Evolutionary conservation across 2,888 invertebrate genomes (phyloP).

Genomic region (Taphrorychus bicolor): DNA sequence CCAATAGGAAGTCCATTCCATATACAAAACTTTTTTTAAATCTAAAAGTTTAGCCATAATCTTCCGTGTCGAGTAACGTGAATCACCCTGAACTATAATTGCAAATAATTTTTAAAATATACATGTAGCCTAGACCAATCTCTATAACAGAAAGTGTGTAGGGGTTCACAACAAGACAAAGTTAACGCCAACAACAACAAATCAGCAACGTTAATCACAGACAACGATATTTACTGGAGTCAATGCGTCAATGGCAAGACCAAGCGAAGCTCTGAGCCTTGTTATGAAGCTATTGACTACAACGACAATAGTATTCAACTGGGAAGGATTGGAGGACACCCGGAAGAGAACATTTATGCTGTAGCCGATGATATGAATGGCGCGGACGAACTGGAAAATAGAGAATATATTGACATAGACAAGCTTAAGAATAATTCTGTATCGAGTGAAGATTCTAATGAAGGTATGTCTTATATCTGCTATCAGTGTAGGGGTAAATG

Average conservation of each 20-base stretch:
- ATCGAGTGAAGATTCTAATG: conserved; percentile 19
- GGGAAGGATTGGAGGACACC: neutral
- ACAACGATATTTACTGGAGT: conserved; percentile 17
- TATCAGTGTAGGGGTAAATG: no score
- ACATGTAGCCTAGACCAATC: no score
- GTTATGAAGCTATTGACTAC: conserved; percentile 24
- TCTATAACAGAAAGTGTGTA: neutral
- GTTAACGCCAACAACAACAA: neutral
- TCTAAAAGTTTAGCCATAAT: no score
- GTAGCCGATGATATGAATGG: conserved; percentile 1
- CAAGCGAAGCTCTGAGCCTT: neutral
- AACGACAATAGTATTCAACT: conserved; percentile 18
- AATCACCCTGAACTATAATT: no score
- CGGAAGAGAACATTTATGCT: conserved; percentile 18
- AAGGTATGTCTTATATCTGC: conserved; percentile 15
- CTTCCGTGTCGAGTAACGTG: no score
- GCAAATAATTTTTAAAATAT: no score
- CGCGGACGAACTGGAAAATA: neutral
- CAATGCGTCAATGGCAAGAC: neutral
- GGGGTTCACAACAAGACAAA: no score
- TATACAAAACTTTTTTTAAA: no score
- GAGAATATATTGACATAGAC: neutral
- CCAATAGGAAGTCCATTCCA: no score
- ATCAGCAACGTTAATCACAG: neutral
- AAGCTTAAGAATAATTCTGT: conserved; percentile 6